A percentile compares a stretch with the other conserved stretches of the same genome.
Conservation (phyloP, 2,888 invertebrate genomes). For the Tupiocoris notatus region DNA sequence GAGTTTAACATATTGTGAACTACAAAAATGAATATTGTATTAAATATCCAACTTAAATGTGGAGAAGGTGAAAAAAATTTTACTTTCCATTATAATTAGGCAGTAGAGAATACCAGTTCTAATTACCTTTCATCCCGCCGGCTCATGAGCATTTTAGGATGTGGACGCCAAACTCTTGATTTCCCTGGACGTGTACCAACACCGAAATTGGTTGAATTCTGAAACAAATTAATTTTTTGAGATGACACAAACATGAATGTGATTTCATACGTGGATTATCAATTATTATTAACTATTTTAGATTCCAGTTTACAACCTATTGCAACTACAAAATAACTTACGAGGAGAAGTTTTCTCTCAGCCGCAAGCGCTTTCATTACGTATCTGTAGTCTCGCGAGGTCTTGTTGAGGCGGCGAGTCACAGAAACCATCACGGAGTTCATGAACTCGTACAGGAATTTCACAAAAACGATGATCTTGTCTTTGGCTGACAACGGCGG, state of each 20-base stretch:
- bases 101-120: background rate
- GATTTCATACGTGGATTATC: too few species aligned
- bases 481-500: constrained; percentile 16
- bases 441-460: constrained; percentile 69
- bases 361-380: constrained; percentile 83
- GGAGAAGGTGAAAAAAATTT: too few species aligned
- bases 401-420: constrained; percentile 77
- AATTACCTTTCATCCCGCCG: constrained; percentile 45
- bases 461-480: constrained; percentile 53
- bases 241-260: too few species aligned
- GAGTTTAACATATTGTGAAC: too few species aligned
- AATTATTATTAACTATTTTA: too few species aligned
- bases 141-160: constrained; percentile 53
- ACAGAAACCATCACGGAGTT: constrained; percentile 69
- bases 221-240: constrained; percentile 48
- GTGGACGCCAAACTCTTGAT: constrained; percentile 52
- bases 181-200: constrained; percentile 51
- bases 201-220: constrained; percentile 64
- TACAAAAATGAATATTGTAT: too few species aligned
- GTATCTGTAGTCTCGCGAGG: constrained; percentile 92
- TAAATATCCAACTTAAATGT: too few species aligned
- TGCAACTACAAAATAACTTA: too few species aligned
- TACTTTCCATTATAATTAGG: too few species aligned
- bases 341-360: constrained; percentile 87
- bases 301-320: too few species aligned